A percentile compares a stretch with the other conserved stretches of the same genome.
phyloP scores from a whole-genome alignment of 2,797 vertebrate genomes.

The Pipistrellus pygmaeus region DNA sequence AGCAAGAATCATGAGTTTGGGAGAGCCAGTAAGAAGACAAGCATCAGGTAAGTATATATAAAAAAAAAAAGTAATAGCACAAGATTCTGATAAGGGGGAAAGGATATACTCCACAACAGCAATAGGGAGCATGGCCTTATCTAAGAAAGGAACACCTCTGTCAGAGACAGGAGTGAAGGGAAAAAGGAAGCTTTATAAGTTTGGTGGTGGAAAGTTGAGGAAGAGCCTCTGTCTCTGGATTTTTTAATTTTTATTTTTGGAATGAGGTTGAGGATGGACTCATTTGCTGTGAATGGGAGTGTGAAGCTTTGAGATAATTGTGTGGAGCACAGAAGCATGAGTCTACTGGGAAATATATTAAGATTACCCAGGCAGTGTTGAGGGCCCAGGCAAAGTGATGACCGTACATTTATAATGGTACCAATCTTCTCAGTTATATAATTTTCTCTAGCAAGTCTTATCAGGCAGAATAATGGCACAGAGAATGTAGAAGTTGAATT shows the following conservation, averaged over 20 bases:
- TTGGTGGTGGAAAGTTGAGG: background rate
- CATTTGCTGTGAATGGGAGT: background rate
- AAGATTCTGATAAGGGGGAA: background rate
- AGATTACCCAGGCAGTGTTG: background rate
- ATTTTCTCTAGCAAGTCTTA: constrained; percentile 60
- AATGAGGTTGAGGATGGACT: background rate
- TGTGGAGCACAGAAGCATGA: background rate
- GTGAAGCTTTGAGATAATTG: background rate
- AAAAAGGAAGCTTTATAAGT: background rate
- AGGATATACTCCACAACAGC: background rate
- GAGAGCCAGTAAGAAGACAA: background rate
- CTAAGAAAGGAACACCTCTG: background rate
- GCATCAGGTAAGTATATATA: background rate
- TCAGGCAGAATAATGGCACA: constrained; percentile 9
- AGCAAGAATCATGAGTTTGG: background rate
- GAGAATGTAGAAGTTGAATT: background rate
- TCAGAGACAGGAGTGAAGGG: background rate
- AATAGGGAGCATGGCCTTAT: background rate
- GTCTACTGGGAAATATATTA: constrained; percentile 13
- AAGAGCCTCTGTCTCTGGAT: background rate
- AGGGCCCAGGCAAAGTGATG: background rate
- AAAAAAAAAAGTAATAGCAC: background rate
- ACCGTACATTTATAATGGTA: background rate
- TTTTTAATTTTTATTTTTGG: background rate
- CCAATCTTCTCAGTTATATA: constrained; percentile 43